Percentiles rank a stretch among this genome's conserved stretches.
Conservation (phyloP, 2,888 invertebrate species). For the Quadroppia sp. region DNA sequence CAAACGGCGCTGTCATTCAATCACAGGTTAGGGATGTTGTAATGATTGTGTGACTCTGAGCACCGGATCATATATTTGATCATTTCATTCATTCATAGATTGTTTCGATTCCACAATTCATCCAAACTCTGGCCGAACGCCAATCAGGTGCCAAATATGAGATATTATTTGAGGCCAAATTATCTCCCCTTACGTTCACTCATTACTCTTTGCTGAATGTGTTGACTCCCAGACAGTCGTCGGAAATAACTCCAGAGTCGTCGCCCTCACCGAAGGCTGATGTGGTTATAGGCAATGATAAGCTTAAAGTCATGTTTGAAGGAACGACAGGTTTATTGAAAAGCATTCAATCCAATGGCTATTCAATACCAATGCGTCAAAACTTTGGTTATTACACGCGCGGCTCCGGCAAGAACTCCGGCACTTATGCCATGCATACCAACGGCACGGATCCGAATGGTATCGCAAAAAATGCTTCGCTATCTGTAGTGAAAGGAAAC, state of each 20-base stretch:
- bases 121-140: conserved; percentile 63
- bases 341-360: conserved; percentile 52
- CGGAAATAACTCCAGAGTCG: not conserved
- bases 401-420: conserved; percentile 44
- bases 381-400: conserved; percentile 65
- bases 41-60: too few species aligned
- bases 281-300: conserved; percentile 29
- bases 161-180: conserved; percentile 64
- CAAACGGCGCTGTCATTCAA: not conserved
- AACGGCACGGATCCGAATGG: conserved; percentile 17
- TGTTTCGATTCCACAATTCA: conserved; percentile 60
- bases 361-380: conserved; percentile 57
- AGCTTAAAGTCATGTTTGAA: conserved; percentile 57
- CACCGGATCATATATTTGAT: too few species aligned
- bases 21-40: too few species aligned
- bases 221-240: not conserved
- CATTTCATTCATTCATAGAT: conserved; percentile 54
- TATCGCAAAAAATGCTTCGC: conserved; percentile 39
- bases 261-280: not conserved
- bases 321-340: conserved; percentile 59
- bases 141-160: conserved; percentile 63
- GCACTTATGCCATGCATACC: conserved; percentile 48
- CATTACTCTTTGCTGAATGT: conserved; percentile 50
- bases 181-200: conserved; percentile 59
- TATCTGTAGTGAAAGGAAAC: conserved; percentile 55